Base-by-base conservation (phyloP, 2,888 invertebrate genomes). In the Eledone cirrhosa region DNA sequence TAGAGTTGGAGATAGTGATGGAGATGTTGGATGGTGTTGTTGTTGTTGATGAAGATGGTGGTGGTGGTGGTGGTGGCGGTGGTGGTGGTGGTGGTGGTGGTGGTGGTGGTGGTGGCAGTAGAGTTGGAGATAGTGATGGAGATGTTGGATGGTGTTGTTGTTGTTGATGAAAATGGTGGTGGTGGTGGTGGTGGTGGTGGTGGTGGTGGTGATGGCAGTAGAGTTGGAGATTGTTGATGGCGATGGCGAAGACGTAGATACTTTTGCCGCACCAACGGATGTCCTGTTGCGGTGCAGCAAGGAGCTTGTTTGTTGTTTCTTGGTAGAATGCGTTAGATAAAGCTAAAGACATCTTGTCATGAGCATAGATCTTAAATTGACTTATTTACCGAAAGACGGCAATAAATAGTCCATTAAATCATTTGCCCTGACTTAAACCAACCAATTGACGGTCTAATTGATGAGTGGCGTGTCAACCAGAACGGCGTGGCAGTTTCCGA, bases 401-500 rank as follows among this genome's bases (percentile, higher is more conserved):
- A 29, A 67, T 67, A 67, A 67, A 67, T 67, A 31, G 67, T 67
- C 67, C 67, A 67, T 67, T 67, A 67, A 67, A 22, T 67, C 29
- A 67, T 67, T 67, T 67, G 67, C 8, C 67, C 67, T 41, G 67
- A 67, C 67, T 67, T n/a, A 67, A 67, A 67, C 29, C 67, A 33
- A 19, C 67, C 67, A 67, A 67, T 67, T 67, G 67, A 67, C 67
- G 67, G 19, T 0, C 67, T 31, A 67, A 67, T 67, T 67, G 33
- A 67, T 67, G 67, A 67, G 67, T 67, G 67, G 27, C 67, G 67
- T 67, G 67, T 33, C 67, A 29, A 33, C 31, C 67, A 29, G 31
- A 31, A 22, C 16, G 67, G 8, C 67, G 29, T 67, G 67, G 67
- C 67, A 67, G 67, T 27, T 67, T 29, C 67, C 31, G 67, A 67